phyloP scores from a whole-genome alignment of 37 sponge, comb jelly and placozoan genomes.

The Theonella swinhoei region DNA sequence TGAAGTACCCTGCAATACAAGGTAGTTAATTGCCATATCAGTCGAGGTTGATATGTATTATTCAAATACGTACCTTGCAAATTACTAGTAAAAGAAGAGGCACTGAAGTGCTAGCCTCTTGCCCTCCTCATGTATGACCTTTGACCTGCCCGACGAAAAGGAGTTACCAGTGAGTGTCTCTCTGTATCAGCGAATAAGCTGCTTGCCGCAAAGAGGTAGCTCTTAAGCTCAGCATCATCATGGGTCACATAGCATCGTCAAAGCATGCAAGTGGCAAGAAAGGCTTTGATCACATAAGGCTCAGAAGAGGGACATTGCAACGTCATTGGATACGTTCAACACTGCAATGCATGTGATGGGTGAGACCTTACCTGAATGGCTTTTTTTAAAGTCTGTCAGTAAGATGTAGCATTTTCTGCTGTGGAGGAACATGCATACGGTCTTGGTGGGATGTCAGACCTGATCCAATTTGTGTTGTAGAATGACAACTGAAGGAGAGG shows the following conservation, averaged over 20 bases:
- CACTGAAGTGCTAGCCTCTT: no score
- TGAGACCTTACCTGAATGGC: background rate
- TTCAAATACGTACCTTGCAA: no score
- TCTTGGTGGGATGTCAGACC: background rate
- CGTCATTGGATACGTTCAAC: background rate
- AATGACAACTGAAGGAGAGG: background rate
- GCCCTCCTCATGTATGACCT: no score
- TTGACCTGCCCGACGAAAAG: no score
- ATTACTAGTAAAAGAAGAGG: background rate
- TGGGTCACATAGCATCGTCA: background rate
- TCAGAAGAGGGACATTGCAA: background rate
- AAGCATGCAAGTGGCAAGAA: background rate
- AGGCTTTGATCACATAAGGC: background rate
- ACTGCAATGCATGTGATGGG: background rate
- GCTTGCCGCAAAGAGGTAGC: background rate
- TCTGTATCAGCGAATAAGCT: background rate
- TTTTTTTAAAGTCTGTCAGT: background rate
- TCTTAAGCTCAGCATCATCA: background rate
- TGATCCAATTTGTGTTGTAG: background rate
- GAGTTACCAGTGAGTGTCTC: background rate
- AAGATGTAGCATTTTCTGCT: background rate
- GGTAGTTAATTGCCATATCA: no score
- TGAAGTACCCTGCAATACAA: no score
- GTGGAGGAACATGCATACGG: background rate
- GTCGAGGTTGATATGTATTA: no score